Evolutionary conservation across 2,113 vertebrate species (phyloP), one percentile per base, ranked within the genome.

Genomic region (Sceloporus tristichus): DNA sequence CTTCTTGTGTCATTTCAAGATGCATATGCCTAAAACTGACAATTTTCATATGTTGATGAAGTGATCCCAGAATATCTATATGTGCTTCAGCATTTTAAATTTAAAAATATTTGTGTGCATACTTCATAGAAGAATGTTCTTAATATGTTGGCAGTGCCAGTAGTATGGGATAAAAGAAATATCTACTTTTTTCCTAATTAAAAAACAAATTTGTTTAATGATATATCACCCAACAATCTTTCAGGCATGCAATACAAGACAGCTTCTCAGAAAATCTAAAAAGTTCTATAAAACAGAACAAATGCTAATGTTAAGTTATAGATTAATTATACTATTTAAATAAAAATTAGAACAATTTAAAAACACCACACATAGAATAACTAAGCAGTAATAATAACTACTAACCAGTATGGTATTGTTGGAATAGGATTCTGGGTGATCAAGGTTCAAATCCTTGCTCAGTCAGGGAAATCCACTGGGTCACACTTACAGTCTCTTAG

Each of bases 61-160:
- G 13, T 21, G 10, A 48, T 53, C 29, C 27, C 18, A 79, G 13
- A 54, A 27, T 70, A 40, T 29, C 27, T 27, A 70, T 25, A 38
- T 10, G 34, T 23, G 27, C 14, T 42, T 2, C 56, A 71, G 54
- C 38, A 62, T 59, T 14, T 65, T 13, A 38, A 11, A 29, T n/a
- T 83, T 53, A 9, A 18, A 92, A 90, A 84, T 85, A 82, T 54
- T 4, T 62, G 83, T 78, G 75, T 74, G 80, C 78, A 89, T 82
- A 82, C n/a, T 40, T 75, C 34, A 75, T 40, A 66, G 23, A 40
- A 82, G 13, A 14, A 25, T 7, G 21, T 70, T 70, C 2, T 68
- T 68, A 25, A 29, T 34, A 34, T 34, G 34, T 34, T 34, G 34
- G 34, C 34, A 34, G 34, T 56, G 77, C 16, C 4, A 56, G 59